Evolutionary conservation across 2,888 invertebrate species (phyloP).

Genomic region (Lasioglossum marginatum): DNA sequence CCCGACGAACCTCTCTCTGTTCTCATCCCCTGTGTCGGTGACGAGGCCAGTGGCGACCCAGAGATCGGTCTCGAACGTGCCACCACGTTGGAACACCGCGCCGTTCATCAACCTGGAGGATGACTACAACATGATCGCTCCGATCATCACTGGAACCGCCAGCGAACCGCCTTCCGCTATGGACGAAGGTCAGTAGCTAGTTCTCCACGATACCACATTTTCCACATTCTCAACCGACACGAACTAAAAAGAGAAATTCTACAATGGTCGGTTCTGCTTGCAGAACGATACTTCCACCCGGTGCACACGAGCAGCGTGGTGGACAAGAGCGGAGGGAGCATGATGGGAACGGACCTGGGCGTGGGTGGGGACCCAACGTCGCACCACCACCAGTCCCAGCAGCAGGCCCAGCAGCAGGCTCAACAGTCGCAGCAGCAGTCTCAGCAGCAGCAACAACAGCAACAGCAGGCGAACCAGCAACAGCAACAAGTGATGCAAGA

Average conservation of each 20-base stretch:
- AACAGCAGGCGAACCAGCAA: slow-evolving; percentile 74
- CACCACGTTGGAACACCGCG: slow-evolving; percentile 92
- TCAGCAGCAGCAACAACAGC: slow-evolving; percentile 64
- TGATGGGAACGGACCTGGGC: slow-evolving; percentile 80
- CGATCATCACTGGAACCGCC: slow-evolving; percentile 86
- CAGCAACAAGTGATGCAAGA: slow-evolving; percentile 83
- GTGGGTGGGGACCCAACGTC: slow-evolving; percentile 78
- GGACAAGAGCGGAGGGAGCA: slow-evolving; percentile 83
- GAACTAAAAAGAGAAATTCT: not conserved
- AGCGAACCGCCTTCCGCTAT: slow-evolving; percentile 81
- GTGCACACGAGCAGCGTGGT: slow-evolving; percentile 86
- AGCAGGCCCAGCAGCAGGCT: slow-evolving; percentile 77
- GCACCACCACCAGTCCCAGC: slow-evolving; percentile 80
- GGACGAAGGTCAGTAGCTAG: slow-evolving; percentile 80
- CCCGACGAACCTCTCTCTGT: slow-evolving; percentile 94
- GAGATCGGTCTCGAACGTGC: slow-evolving; percentile 85
- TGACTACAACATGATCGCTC: slow-evolving; percentile 97
- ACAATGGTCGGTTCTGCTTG: slow-evolving; percentile 50
- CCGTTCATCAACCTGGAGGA: slow-evolving; percentile 96
- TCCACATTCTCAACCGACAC: no score
- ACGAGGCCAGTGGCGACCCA: slow-evolving; percentile 90
- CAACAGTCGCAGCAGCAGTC: slow-evolving; percentile 73
- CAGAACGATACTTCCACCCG: slow-evolving; percentile 87
- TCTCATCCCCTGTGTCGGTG: slow-evolving; percentile 89
- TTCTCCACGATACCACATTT: no score